Conservation (phyloP, 2,113 vertebrate species). For the Petrocephalus microphthalmus region DNA sequence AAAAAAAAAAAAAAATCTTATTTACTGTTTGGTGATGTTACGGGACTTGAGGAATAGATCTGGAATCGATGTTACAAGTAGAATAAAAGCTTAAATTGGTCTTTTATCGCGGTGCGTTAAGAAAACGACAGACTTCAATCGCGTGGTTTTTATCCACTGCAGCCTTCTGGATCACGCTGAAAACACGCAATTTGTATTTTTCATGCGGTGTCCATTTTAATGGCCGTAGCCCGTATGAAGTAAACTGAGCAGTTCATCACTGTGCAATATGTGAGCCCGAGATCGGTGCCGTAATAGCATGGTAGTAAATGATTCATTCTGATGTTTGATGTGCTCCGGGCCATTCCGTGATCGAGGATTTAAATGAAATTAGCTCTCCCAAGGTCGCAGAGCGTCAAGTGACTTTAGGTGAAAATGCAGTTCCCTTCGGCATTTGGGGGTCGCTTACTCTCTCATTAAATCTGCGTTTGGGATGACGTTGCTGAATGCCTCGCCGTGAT, state of each 20-base stretch:
- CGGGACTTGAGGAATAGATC: background rate
- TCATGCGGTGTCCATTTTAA: background rate
- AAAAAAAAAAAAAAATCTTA: background rate
- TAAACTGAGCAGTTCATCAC: background rate
- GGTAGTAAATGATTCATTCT: background rate
- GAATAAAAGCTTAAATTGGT: background rate
- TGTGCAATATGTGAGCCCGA: background rate
- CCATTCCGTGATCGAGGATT: background rate
- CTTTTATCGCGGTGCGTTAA: background rate
- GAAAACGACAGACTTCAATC: background rate
- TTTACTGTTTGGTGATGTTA: constrained; percentile 6
- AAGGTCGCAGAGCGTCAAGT: constrained; percentile 10
- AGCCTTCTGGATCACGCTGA: background rate
- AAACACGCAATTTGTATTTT: background rate
- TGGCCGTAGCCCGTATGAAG: background rate
- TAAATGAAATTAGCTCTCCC: constrained; percentile 5
- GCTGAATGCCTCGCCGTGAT: background rate
- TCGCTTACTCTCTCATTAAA: background rate
- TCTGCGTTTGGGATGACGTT: background rate
- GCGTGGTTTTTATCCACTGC: background rate
- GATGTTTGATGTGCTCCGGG: background rate
- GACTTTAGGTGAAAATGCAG: background rate
- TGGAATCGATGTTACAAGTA: background rate
- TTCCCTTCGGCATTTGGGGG: background rate
- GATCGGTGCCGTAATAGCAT: background rate